Evolutionary conservation across 2,888 invertebrate species (phyloP), one percentile per base, ranked within the genome.

Genomic region (Lissonota sp.): DNA sequence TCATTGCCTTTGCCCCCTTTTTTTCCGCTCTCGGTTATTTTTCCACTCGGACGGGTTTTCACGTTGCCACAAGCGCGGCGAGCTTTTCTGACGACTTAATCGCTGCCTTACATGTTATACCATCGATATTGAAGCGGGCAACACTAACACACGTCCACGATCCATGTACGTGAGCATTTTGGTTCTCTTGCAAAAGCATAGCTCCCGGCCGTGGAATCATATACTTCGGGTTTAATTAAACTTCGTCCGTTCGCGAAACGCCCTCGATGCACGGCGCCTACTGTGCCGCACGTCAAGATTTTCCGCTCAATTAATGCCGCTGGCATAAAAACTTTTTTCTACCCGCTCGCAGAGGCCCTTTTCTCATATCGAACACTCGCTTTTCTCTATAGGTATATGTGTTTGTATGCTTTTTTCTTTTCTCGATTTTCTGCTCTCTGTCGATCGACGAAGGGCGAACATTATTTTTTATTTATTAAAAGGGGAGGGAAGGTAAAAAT

Each of bases 171-270:
- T 37, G 40, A 67, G 10, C 39, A 67, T 66, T 64, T 78, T 39
- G 62, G 49, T 12, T 57, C 1, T 12, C 62, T 39, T 60, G n/a
- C 39, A 62, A 44, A 69, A 39, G 69, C 26, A 14, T 55, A 64
- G 12, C 53, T 53, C 42, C 40, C 55, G 67, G 57, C 10, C 39
- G 44, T 74, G 64, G 70, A 79, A 79, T 75, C 70, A 79, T 82
- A 79, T 82, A 79, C 73, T 77, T 73, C 57, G 39, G 49, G 69
- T 83, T 79, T 79, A 83, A 83, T 84, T 84, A 67, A 83, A 83
- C 77, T 81, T 81, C 57, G 64, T 77, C 55, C 66, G 46, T 82
- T 75, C 67, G 62, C 42, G 42, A 39, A 70, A 66, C 73, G 58
- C 16, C 16, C 51, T 39, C 57, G 26, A 26, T 26, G 14, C 39